Percentiles rank a stretch among this genome's conserved stretches.
Evolutionary conservation across 2,113 vertebrate species (phyloP).

Genomic region (Ranitomeya imitator): DNA sequence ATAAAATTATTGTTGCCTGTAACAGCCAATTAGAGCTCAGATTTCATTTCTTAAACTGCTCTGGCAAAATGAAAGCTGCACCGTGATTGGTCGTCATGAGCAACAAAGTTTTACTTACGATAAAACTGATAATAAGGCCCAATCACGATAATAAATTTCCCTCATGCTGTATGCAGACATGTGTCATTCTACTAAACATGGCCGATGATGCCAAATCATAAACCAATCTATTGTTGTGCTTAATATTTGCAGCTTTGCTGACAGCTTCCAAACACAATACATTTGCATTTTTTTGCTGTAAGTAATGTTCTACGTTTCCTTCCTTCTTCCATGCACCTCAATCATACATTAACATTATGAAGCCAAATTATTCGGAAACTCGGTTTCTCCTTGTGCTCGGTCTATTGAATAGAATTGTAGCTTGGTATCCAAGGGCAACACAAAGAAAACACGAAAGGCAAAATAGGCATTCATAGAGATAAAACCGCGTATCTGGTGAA

Average conservation of each 20-base stretch:
- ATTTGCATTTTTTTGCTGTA: not conserved
- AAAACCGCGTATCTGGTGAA: not conserved
- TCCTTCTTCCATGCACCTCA: not conserved
- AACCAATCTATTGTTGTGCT: not conserved
- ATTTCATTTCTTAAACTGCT: no score
- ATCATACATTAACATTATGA: not conserved
- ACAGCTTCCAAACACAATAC: not conserved
- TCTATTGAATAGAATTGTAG: constrained; percentile 9
- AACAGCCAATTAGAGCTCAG: no score
- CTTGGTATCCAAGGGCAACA: constrained; percentile 23
- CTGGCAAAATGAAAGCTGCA: no score
- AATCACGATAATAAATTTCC: no score
- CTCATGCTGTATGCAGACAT: not conserved
- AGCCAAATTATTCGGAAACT: not conserved
- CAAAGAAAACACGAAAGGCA: constrained; percentile 7
- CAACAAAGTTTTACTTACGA: no score
- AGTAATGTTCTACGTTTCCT: not conserved
- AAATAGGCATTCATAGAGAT: not conserved
- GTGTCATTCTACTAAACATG: not conserved
- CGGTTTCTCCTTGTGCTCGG: not conserved
- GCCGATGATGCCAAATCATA: not conserved
- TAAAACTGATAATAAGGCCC: no score
- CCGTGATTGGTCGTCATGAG: no score
- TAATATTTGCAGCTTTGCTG: not conserved
- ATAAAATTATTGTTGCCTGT: no score